A percentile compares a stretch with the other conserved stretches of the same genome.
Conservation (phyloP, 2,888 invertebrate species). For the Lordiphosa andalusiaca region DNA sequence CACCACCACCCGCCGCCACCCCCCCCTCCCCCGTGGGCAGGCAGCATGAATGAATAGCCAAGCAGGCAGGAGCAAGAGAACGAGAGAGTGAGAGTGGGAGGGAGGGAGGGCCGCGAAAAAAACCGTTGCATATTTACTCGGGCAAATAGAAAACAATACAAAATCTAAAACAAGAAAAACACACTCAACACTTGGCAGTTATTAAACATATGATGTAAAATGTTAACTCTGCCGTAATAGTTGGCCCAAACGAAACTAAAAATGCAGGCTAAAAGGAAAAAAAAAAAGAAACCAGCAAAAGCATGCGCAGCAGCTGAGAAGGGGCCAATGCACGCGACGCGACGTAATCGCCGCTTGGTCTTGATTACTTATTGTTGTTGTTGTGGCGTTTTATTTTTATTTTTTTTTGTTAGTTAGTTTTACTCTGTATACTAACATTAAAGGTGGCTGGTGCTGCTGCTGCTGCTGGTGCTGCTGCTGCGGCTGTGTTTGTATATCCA, state of each 20-base stretch:
- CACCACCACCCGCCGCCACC: conserved; percentile 23
- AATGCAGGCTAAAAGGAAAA: conserved; percentile 32
- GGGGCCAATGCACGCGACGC: conserved; percentile 62
- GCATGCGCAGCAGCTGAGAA: conserved; percentile 67
- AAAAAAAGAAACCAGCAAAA: conserved; percentile 12
- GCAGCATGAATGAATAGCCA: conserved; percentile 61
- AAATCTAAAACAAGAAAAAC: not conserved
- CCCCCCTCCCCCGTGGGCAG: conserved; percentile 59
- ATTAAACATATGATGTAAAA: conserved; percentile 71
- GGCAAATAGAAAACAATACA: conserved; percentile 66
- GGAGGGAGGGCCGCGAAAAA: conserved; percentile 32
- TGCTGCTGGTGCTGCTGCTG: not conserved
- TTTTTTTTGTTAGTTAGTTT: conserved; percentile 17
- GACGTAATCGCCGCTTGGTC: conserved; percentile 65
- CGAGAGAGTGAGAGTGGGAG: conserved; percentile 7
- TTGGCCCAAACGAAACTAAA: conserved; percentile 39
- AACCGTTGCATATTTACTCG: conserved; percentile 72
- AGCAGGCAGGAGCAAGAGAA: conserved; percentile 13
- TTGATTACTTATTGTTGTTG: conserved; percentile 61
- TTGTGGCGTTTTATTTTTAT: conserved; percentile 17
- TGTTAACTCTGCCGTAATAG: conserved; percentile 65
- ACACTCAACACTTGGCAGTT: conserved; percentile 31
- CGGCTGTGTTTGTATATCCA: conserved; percentile 5
- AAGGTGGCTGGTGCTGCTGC: conserved; percentile 27
- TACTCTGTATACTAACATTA: conserved; percentile 67